A percentile compares a stretch with the other conserved stretches of the same genome.
Conservation (phyloP, 2,888 invertebrate genomes). For the Ischnus inquisitorius region DNA sequence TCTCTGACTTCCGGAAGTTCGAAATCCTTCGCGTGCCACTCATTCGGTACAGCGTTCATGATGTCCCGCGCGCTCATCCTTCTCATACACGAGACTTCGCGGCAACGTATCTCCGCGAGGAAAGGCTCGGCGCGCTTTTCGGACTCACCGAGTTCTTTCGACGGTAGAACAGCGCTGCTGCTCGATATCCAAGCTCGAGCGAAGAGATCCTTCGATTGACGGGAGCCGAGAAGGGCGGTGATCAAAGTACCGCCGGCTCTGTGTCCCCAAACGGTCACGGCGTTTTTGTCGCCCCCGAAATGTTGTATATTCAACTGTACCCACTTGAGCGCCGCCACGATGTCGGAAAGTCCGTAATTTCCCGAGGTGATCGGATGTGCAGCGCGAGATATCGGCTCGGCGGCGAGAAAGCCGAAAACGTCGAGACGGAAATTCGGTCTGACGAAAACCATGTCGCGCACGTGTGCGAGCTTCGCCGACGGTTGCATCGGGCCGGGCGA, state of each 20-base stretch:
- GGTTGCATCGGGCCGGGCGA: constrained; percentile 91
- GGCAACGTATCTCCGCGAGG: constrained; percentile 87
- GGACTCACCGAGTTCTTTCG: constrained; percentile 87
- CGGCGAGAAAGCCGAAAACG: constrained; percentile 92
- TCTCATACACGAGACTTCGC: constrained; percentile 86
- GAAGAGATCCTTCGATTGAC: constrained; percentile 89
- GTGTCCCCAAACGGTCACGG: constrained; percentile 94
- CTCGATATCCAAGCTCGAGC: constrained; percentile 93
- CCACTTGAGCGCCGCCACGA: constrained; percentile 92
- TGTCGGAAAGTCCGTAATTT: constrained; percentile 94
- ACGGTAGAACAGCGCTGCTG: constrained; percentile 91
- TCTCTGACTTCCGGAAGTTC: constrained; percentile 86
- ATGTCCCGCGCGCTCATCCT: constrained; percentile 86
- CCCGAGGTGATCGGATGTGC: constrained; percentile 92
- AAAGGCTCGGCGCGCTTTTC: constrained; percentile 89
- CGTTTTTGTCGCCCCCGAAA: constrained; percentile 93
- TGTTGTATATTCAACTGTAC: constrained; percentile 92
- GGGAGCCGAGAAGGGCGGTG: constrained; percentile 89
- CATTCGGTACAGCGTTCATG: constrained; percentile 90
- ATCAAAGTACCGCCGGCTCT: constrained; percentile 94
- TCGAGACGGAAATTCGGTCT: constrained; percentile 92
- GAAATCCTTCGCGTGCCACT: constrained; percentile 87
- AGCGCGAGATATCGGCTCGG: constrained; percentile 89
- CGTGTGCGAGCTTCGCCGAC: constrained; percentile 91
- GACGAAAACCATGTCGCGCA: constrained; percentile 94